Base-by-base conservation (phyloP, 1,140 invertebrate genomes). In the Reticulitermes speratus region DNA sequence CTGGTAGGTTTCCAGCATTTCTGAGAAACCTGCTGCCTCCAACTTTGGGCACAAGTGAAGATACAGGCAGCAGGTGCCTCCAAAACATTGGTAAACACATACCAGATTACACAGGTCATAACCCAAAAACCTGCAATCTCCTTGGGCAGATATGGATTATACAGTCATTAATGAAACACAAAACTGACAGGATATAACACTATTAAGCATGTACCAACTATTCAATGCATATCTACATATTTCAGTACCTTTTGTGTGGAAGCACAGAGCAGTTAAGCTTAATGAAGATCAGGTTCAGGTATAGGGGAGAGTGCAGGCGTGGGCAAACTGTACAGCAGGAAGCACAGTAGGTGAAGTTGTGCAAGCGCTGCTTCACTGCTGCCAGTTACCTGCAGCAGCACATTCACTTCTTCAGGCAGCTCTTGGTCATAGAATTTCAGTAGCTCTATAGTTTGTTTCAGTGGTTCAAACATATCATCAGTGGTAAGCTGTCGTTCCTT, bases 391-490 rank as follows among this genome's bases (percentile, higher is more conserved):
- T 94, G 93, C 65, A 97, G 90, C 84, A 97, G 91, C 19, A 97
- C 96, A 90, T 97, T 97, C 3, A 97, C 95, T 92, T 96, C 96
- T 91, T 97, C 96, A 16, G 96, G 96, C 88, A 97, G 96, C 89
- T 97, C 96, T 93, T 97, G 96, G 88, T 97, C 96, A 89, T 97
- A 97, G 89, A 95, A 96, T 90, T 97, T 96, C 0, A 97, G 90
- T 14, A 97, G 91, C 89, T 97, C 95, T 86, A 97, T 96, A 12
- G 96, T 97, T 89, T 98, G 96, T 87, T 97, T 96, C 81, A 99
- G 91, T 1, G 98, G 98, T 87, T 97, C 96, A 90, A 99, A 99
- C 97, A 99, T 98, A 88, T 97, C 96, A 89, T 97, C 96, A 0
- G 96, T 97, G 11, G 93, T 94, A 48, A 92, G 91, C 87, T 96